Evolutionary conservation across 2,797 vertebrate species (phyloP).

Genomic region (Iguana delicatissima): DNA sequence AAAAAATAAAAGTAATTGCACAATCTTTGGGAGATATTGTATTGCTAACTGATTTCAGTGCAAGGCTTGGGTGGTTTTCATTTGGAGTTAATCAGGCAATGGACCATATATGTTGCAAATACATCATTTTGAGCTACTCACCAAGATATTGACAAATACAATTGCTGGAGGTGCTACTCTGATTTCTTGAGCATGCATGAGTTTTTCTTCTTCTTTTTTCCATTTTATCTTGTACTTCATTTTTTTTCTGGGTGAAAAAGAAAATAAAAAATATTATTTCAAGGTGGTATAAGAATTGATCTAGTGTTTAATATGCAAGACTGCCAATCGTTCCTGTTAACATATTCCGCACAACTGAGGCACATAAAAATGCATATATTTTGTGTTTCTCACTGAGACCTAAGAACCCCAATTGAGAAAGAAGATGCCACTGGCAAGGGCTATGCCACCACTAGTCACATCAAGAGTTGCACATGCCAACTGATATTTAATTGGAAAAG

Average conservation of each 20-base stretch:
- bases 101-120: constrained; percentile 70
- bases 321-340: not conserved
- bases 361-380: constrained; percentile 34
- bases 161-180: constrained; percentile 56
- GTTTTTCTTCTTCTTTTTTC: constrained; percentile 41
- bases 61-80: constrained; percentile 74
- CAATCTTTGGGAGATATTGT: constrained; percentile 74
- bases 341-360: constrained; percentile 53
- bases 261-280: constrained; percentile 29
- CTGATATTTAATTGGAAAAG: too few species aligned
- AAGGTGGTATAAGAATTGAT: constrained; percentile 50
- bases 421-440: not conserved
- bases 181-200: constrained; percentile 36
- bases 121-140: constrained; percentile 66
- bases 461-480: not conserved
- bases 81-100: constrained; percentile 78
- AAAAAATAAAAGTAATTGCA: constrained; percentile 78
- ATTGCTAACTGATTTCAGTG: constrained; percentile 75
- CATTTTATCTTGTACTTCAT: constrained; percentile 25
- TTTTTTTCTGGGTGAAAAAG: constrained; percentile 29
- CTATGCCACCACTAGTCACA: not conserved
- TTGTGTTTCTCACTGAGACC: not conserved
- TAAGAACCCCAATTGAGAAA: constrained; percentile 44
- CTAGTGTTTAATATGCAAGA: constrained; percentile 29
- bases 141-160: constrained; percentile 74